A percentile compares a stretch with the other conserved stretches of the same genome.
Conservation (phyloP, 2,113 vertebrate species). For the Dicaeum eximium region DNA sequence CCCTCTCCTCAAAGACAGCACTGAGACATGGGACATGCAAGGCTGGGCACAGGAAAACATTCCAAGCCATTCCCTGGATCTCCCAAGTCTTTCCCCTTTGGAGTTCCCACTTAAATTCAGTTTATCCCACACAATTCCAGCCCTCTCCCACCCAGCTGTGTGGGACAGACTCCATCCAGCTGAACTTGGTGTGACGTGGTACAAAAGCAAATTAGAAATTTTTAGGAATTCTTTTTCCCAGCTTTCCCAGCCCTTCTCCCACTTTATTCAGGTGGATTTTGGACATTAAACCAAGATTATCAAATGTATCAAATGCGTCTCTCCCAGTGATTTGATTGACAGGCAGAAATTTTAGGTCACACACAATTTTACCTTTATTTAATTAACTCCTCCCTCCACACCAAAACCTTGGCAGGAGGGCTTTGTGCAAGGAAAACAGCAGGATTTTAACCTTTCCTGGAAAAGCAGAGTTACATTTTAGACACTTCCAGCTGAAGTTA, state of each 20-base stretch:
- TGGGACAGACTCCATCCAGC: background rate
- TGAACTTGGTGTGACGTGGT: background rate
- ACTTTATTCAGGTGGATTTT: background rate
- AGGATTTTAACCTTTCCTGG: background rate
- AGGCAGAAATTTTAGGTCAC: accelerated
- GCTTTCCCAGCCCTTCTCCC: background rate
- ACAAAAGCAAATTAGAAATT: no score
- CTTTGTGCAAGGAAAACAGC: background rate
- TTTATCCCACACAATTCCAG: background rate
- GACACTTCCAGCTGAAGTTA: background rate
- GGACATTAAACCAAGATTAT: background rate
- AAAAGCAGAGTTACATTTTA: background rate
- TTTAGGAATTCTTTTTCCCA: accelerated
- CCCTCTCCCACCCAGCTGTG: background rate
- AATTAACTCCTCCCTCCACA: background rate
- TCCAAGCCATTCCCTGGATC: accelerated
- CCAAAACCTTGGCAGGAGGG: background rate
- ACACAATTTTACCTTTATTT: background rate
- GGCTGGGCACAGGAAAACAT: background rate
- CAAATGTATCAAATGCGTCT: accelerated
- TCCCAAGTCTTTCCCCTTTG: background rate
- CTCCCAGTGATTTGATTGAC: accelerated
- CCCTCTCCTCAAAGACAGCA: background rate
- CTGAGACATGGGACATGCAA: accelerated
- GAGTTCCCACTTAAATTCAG: background rate